These are phyloP conservation scores for Drosophila robusta DNA, from an alignment of 2,888 invertebrate genomes.

Conservation along the genomic window DNA sequence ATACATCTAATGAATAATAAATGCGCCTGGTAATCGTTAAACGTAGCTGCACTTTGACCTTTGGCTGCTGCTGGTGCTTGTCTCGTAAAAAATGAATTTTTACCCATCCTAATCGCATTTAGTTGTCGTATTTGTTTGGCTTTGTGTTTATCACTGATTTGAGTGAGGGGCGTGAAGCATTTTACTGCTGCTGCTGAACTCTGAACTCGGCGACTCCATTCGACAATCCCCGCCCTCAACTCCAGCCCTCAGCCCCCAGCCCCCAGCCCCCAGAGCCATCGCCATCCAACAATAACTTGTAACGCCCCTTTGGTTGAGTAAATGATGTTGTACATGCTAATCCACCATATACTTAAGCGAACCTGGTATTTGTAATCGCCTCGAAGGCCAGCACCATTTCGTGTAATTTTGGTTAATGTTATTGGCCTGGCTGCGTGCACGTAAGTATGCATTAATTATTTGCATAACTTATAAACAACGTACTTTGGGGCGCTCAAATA, in stretches of 20 bases:
- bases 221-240: not conserved
- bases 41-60: slow-evolving; percentile 77
- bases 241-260: no score
- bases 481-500: not conserved
- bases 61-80: slow-evolving; percentile 38
- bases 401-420: slow-evolving; percentile 64
- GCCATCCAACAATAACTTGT: slow-evolving; percentile 8
- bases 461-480: slow-evolving; percentile 64
- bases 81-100: slow-evolving; percentile 27
- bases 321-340: slow-evolving; percentile 47
- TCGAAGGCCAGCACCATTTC: slow-evolving; percentile 40
- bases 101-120: slow-evolving; percentile 53
- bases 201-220: slow-evolving; percentile 20
- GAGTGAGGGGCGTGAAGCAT: slow-evolving; percentile 53
- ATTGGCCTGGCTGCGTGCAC: slow-evolving; percentile 32
- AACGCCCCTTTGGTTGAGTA: slow-evolving; percentile 22
- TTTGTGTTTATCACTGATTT: slow-evolving; percentile 46
- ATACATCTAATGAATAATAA: slow-evolving; percentile 75
- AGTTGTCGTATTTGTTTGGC: slow-evolving; percentile 39
- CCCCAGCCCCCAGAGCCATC: not conserved
- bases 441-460: slow-evolving; percentile 68
- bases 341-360: slow-evolving; percentile 24
- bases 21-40: slow-evolving; percentile 75
- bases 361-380: slow-evolving; percentile 9
- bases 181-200: slow-evolving; percentile 53